phyloP scores from a whole-genome alignment of 2,888 invertebrate genomes.

The Diplolepis rosae region DNA sequence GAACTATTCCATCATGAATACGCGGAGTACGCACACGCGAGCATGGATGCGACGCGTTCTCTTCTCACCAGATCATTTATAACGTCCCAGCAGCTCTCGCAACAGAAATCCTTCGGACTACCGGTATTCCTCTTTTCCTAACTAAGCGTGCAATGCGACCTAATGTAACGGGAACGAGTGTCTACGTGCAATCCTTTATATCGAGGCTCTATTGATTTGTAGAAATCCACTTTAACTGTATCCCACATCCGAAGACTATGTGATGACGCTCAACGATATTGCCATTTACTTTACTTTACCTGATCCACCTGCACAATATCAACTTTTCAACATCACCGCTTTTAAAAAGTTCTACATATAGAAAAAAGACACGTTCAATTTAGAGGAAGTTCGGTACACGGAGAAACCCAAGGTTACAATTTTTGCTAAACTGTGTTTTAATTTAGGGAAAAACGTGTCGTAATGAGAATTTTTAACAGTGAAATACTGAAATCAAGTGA shows the following conservation, averaged over 20 bases:
- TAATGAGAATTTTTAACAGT: too few species aligned
- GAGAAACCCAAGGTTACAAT: too few species aligned
- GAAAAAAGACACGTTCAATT: too few species aligned
- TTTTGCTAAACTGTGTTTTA: too few species aligned
- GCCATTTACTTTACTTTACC: conserved; percentile 8
- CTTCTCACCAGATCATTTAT: conserved; percentile 4
- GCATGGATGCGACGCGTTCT: not conserved
- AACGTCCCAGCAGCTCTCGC: conserved; percentile 1
- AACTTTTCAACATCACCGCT: too few species aligned
- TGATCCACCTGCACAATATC: conserved; percentile 15
- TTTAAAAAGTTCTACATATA: too few species aligned
- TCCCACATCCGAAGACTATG: conserved; percentile 8
- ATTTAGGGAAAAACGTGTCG: too few species aligned
- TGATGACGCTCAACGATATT: conserved; percentile 10
- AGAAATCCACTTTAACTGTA: conserved; percentile 29
- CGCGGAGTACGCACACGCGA: conserved; percentile 50
- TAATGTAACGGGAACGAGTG: conserved; percentile 10
- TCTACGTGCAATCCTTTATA: conserved; percentile 18
- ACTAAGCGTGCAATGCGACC: conserved; percentile 21
- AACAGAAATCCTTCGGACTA: not conserved
- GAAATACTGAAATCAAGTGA: too few species aligned
- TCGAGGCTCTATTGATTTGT: conserved; percentile 21
- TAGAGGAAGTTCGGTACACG: too few species aligned
- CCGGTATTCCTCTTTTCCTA: conserved; percentile 23
- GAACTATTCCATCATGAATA: conserved; percentile 55